phyloP scores from a whole-genome alignment of 2,113 vertebrate genomes.

The Caloenas nicobarica region DNA sequence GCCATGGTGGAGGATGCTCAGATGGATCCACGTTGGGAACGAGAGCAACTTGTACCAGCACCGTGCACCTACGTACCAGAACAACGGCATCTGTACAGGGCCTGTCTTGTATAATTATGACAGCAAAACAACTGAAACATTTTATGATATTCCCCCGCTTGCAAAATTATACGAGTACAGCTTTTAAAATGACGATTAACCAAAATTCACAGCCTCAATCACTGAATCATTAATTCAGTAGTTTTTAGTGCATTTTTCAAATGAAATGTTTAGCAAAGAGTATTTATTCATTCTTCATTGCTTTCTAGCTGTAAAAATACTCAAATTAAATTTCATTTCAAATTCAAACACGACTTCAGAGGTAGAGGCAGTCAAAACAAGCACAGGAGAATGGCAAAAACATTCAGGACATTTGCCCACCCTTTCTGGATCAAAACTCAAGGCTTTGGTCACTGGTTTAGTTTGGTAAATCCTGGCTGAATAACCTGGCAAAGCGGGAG shows the following conservation, averaged over 20 bases:
- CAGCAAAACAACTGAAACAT: not conserved
- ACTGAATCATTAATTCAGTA: not conserved
- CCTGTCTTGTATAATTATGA: not conserved
- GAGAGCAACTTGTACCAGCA: not conserved
- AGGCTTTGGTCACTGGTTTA: not conserved
- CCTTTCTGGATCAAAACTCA: not conserved
- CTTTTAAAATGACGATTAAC: not conserved
- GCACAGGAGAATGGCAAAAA: not conserved
- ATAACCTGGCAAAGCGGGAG: not conserved
- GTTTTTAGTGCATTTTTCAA: slow-evolving; percentile 37
- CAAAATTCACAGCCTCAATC: slow-evolving; percentile 23
- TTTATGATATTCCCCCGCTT: not conserved
- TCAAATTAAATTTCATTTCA: slow-evolving; percentile 15
- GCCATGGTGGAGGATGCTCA: rapidly evolving
- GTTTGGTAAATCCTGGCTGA: not conserved
- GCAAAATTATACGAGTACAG: not conserved
- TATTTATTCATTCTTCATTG: slow-evolving; percentile 9
- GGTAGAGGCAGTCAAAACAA: slow-evolving; percentile 20
- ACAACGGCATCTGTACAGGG: not conserved
- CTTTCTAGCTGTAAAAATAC: slow-evolving; percentile 45
- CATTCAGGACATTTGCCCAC: not conserved
- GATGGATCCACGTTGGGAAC: not conserved
- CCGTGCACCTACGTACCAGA: not conserved
- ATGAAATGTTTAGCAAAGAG: slow-evolving; percentile 40
- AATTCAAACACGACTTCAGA: slow-evolving; percentile 18